These are phyloP conservation scores for Achlya flavicornis DNA, from an alignment of 2,888 invertebrate genomes.

Conservation along the genomic window DNA sequence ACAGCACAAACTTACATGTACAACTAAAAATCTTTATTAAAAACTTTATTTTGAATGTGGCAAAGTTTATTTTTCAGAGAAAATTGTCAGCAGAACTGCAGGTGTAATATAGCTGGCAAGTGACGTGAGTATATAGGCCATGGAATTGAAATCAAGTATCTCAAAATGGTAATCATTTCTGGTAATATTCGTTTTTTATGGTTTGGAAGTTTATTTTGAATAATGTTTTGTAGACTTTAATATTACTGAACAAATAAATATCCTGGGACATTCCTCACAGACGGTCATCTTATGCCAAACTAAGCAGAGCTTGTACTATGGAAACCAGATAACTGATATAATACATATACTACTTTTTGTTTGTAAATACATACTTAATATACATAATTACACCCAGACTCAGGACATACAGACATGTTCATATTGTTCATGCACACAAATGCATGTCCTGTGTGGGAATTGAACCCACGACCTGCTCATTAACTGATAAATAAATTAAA, in stretches of 20 bases:
- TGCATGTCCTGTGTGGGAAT: no score
- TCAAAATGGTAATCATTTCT: constrained; percentile 53
- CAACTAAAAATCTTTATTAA: neutral
- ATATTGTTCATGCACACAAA: no score
- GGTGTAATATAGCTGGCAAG: constrained; percentile 11
- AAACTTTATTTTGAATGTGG: constrained; percentile 12
- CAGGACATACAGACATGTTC: no score
- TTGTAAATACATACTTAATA: no score
- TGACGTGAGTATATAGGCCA: constrained; percentile 46
- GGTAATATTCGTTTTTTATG: constrained; percentile 45
- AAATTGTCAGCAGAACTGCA: constrained; percentile 16
- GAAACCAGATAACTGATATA: no score
- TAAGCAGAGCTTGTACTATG: no score
- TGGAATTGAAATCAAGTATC: constrained; percentile 54
- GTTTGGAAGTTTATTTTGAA: constrained; percentile 33
- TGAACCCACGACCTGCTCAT: no score
- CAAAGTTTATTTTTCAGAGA: constrained; percentile 31
- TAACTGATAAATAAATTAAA: no score
- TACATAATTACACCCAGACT: no score
- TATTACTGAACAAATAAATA: neutral
- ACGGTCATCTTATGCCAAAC: no score
- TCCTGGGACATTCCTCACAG: no score
- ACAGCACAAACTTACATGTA: neutral
- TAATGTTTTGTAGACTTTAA: constrained; percentile 19
- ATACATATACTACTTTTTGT: no score